Evolutionary conservation across 1,140 invertebrate species (phyloP).

Genomic region (Pachypeltis micranthus): DNA sequence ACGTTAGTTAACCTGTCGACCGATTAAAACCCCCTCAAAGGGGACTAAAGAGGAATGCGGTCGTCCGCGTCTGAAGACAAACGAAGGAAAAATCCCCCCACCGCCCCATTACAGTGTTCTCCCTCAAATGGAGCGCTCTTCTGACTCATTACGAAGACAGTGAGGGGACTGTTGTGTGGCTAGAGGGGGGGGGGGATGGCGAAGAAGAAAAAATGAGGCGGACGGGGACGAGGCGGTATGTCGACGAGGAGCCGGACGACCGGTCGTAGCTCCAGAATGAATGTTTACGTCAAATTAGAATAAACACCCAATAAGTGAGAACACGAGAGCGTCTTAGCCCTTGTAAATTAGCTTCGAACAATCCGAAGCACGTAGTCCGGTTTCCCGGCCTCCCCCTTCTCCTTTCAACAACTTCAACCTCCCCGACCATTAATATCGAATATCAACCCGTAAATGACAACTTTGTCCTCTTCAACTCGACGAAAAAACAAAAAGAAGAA

Average conservation of each 20-base stretch:
- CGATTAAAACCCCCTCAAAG: too few relatives aligned
- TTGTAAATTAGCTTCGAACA: slow-evolving; percentile 16
- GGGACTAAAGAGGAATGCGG: too few relatives aligned
- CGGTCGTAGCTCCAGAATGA: slow-evolving; percentile 10
- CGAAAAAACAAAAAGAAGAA: too few relatives aligned
- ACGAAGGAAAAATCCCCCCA: too few relatives aligned
- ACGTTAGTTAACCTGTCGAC: too few relatives aligned
- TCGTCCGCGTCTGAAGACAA: too few relatives aligned
- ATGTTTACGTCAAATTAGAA: slow-evolving; percentile 17
- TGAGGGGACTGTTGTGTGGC: neutral
- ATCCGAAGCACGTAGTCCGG: slow-evolving; percentile 10
- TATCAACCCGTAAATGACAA: slow-evolving; percentile 10
- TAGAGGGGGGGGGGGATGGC: slow-evolving; percentile 1
- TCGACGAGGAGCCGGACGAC: slow-evolving; percentile 1
- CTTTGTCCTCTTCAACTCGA: neutral
- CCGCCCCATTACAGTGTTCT: too few relatives aligned
- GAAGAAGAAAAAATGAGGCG: neutral
- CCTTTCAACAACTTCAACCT: neutral
- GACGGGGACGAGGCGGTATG: slow-evolving; percentile 16
- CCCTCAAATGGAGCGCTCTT: too few relatives aligned
- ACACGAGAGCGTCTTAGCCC: slow-evolving; percentile 3
- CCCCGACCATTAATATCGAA: slow-evolving; percentile 14
- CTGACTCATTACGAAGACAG: too few relatives aligned
- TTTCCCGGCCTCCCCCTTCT: neutral
- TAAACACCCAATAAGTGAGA: slow-evolving; percentile 17